These are phyloP conservation scores for Pseudotriccus pelzelni DNA, from an alignment of 2,797 vertebrate species.

Conservation along the genomic window DNA sequence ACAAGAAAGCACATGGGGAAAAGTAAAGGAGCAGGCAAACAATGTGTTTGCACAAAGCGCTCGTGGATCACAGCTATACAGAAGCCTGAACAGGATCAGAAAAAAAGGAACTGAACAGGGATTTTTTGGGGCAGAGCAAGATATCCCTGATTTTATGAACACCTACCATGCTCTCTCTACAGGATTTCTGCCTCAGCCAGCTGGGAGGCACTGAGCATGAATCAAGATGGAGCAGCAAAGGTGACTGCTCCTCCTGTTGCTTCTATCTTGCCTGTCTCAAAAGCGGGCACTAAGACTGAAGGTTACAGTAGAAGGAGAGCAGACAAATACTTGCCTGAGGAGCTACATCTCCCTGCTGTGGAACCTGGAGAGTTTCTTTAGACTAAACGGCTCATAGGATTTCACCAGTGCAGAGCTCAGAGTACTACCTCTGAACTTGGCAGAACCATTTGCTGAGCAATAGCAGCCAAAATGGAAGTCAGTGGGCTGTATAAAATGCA, in stretches of 20 bases:
- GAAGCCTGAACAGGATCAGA: not conserved
- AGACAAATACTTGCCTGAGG: not conserved
- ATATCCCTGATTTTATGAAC: not conserved
- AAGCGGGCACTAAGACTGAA: not conserved
- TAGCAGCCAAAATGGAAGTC: not conserved
- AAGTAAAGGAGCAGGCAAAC: not conserved
- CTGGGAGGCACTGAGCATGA: not conserved
- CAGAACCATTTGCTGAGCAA: not conserved
- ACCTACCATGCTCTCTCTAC: not conserved
- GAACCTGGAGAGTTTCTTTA: not conserved
- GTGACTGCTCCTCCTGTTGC: not conserved
- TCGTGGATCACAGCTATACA: not conserved
- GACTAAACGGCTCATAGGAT: not conserved
- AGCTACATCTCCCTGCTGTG: not conserved
- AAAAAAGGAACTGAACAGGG: not conserved
- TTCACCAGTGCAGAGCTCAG: not conserved
- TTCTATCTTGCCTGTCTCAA: not conserved
- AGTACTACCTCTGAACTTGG: not conserved
- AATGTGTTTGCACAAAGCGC: not conserved
- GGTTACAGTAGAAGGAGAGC: not conserved
- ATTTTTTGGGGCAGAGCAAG: not conserved
- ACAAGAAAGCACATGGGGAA: not conserved
- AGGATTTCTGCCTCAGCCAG: not conserved
- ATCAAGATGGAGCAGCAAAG: not conserved
- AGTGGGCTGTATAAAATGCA: not conserved